Evolutionary conservation across 2,888 invertebrate species (phyloP).

Genomic region (Dromius quadrimaculatus): DNA sequence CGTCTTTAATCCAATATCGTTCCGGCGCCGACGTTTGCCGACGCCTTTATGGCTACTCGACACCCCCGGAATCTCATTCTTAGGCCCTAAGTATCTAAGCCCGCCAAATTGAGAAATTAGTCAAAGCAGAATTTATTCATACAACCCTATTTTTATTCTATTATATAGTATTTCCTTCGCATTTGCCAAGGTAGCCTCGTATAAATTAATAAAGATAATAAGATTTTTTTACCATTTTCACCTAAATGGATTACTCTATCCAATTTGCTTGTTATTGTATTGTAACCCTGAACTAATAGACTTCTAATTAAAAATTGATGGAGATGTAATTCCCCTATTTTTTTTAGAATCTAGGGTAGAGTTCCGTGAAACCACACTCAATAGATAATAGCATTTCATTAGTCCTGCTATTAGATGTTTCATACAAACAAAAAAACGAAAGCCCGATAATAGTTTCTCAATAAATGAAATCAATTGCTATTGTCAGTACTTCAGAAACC

Average conservation of each 20-base stretch:
- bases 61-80: constrained; percentile 15
- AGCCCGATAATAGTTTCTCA: constrained; percentile 1
- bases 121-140: constrained; percentile 33
- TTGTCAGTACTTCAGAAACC: constrained; percentile 6
- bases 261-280: constrained; percentile 25
- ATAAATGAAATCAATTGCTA: constrained; percentile 20
- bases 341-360: neutral
- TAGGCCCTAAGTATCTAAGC: constrained; percentile 13
- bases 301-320: constrained; percentile 17
- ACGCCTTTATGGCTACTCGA: constrained; percentile 34
- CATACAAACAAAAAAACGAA: neutral
- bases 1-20: constrained; percentile 52
- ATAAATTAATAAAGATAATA: constrained; percentile 30
- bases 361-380: neutral
- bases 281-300: constrained; percentile 5
- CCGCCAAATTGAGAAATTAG: constrained; percentile 35
- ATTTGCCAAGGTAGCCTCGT: neutral
- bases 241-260: constrained; percentile 15
- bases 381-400: neutral
- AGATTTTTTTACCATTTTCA: constrained; percentile 23
- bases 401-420: constrained; percentile 9
- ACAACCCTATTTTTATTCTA: constrained; percentile 5
- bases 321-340: constrained; percentile 5
- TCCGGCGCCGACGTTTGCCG: constrained; percentile 4
- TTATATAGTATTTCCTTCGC: constrained; percentile 7